Evolutionary conservation across 2,888 invertebrate genomes (phyloP).

Genomic region (Hylaea fasciaria): DNA sequence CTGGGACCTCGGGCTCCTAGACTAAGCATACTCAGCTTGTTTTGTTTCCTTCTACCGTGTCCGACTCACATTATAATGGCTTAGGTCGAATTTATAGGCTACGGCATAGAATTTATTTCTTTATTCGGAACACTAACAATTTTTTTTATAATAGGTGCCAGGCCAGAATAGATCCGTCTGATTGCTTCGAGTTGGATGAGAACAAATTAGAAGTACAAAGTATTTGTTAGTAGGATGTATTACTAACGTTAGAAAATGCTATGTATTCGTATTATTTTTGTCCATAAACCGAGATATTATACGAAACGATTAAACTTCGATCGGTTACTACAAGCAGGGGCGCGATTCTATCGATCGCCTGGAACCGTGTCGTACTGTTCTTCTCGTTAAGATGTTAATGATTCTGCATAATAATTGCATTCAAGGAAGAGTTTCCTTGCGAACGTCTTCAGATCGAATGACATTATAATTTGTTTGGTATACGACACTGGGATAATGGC

Average conservation of each 20-base stretch:
- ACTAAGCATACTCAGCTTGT: conserved; percentile 59
- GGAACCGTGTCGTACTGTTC: conserved; percentile 52
- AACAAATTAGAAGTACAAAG: too few relatives aligned
- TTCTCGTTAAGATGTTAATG: conserved; percentile 73
- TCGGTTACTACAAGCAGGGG: conserved; percentile 30
- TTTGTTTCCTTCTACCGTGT: conserved; percentile 55
- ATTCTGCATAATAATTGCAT: conserved; percentile 79
- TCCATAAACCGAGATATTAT: too few relatives aligned
- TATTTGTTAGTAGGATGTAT: too few relatives aligned
- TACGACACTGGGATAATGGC: conserved; percentile 22
- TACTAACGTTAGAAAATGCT: too few relatives aligned
- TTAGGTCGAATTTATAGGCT: background rate
- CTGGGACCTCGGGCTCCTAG: conserved; percentile 48
- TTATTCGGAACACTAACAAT: too few relatives aligned
- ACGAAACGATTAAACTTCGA: conserved; percentile 10
- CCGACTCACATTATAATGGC: background rate
- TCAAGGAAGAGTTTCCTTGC: conserved; percentile 43
- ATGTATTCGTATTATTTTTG: too few relatives aligned
- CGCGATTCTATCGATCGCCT: conserved; percentile 57
- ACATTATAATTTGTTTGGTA: conserved; percentile 41
- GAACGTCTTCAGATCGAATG: conserved; percentile 43
- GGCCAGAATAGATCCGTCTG: too few relatives aligned
- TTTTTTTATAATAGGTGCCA: too few relatives aligned
- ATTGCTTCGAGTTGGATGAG: too few relatives aligned
- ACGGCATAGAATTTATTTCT: too few relatives aligned